Percentiles rank a stretch among this genome's conserved stretches.
Conservation (phyloP, 2,888 invertebrate genomes). For the Leptopilina syphax region DNA sequence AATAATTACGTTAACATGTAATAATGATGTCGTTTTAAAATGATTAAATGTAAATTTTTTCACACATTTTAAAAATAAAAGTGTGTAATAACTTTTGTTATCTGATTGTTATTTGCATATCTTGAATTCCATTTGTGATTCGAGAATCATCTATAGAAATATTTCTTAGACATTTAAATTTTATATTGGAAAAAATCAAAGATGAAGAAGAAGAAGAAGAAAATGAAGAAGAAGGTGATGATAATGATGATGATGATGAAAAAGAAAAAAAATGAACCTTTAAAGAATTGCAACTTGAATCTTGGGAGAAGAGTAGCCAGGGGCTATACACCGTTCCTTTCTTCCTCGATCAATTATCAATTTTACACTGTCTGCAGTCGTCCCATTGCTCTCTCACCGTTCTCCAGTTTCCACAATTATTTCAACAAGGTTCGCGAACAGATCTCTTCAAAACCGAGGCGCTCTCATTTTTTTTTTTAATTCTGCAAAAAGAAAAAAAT, state of each 20-base stretch:
- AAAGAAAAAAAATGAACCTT: constrained; percentile 11
- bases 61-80: not conserved
- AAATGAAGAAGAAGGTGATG: no score
- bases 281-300: constrained; percentile 17
- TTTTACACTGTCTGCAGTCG: constrained; percentile 59
- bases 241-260: no score
- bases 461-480: constrained; percentile 35
- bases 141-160: not conserved
- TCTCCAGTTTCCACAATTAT: constrained; percentile 54
- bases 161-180: not conserved
- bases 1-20: not conserved
- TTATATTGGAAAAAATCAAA: no score
- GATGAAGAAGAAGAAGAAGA: no score
- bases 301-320: constrained; percentile 23
- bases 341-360: constrained; percentile 58
- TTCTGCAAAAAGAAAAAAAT: constrained; percentile 14
- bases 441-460: constrained; percentile 21
- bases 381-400: constrained; percentile 53
- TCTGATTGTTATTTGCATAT: constrained; percentile 28
- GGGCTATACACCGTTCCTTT: constrained; percentile 50
- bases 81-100: constrained; percentile 25
- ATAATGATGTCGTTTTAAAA: not conserved
- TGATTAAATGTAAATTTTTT: constrained; percentile 22
- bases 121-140: not conserved
- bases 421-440: constrained; percentile 41